Evolutionary conservation across 2,113 vertebrate species (phyloP).

Genomic region (Aepyceros melampus): DNA sequence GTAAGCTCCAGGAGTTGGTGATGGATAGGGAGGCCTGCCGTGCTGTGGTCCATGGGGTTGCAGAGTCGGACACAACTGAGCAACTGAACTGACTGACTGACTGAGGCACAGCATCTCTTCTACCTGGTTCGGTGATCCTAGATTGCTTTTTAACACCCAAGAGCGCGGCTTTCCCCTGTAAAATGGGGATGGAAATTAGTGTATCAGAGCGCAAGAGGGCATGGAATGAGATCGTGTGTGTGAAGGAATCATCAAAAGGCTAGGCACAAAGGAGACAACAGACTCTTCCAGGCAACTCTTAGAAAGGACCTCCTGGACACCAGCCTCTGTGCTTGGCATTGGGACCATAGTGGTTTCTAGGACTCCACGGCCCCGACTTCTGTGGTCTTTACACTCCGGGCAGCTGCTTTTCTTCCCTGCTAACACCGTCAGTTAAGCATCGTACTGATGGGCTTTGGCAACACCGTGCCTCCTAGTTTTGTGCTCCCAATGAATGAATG

Average conservation of each 20-base stretch:
- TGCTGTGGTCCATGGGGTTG: fast-evolving
- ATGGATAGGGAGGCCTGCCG: background rate
- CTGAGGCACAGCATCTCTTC: background rate
- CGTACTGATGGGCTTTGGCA: background rate
- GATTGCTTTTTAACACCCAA: background rate
- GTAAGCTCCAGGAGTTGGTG: background rate
- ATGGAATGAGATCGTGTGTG: background rate
- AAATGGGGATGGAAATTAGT: background rate
- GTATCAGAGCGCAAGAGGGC: fast-evolving
- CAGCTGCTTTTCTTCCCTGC: background rate
- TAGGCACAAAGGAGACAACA: background rate
- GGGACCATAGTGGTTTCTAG: background rate
- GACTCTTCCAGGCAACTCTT: background rate
- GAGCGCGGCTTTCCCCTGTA: background rate
- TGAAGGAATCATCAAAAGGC: background rate
- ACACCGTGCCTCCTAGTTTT: background rate
- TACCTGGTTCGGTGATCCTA: background rate
- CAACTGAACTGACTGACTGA: background rate
- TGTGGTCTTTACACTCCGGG: background rate
- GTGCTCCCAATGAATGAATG: background rate
- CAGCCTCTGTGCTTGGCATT: background rate
- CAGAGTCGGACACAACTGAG: fast-evolving
- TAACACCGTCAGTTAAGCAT: background rate
- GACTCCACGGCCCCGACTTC: background rate
- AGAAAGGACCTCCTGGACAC: background rate